These are phyloP conservation scores for Cirrhinus mrigala DNA, from an alignment of 2,797 vertebrate genomes.

Conservation along the genomic window DNA sequence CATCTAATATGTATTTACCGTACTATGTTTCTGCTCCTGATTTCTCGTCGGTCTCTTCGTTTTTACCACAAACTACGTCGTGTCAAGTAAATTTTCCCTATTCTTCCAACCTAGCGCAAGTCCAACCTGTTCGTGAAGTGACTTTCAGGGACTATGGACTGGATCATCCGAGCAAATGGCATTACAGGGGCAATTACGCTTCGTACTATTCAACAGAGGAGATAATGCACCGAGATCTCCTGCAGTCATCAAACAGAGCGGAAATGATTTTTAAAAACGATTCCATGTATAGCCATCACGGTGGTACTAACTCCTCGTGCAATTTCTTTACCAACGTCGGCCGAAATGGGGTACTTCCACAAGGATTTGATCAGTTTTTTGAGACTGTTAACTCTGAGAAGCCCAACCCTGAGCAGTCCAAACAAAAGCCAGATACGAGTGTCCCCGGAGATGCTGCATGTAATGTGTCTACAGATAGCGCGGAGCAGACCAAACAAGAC, in stretches of 20 bases:
- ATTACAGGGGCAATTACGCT: conserved; percentile 93
- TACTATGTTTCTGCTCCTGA: conserved; percentile 97
- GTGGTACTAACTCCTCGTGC: conserved; percentile 83
- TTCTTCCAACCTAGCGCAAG: conserved; percentile 92
- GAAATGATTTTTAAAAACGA: conserved; percentile 95
- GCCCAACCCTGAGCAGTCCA: conserved; percentile 72
- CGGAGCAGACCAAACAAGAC: conserved; percentile 83
- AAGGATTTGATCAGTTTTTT: conserved; percentile 98
- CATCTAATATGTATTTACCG: conserved; percentile 97
- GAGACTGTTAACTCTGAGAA: conserved; percentile 82
- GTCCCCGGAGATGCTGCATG: conserved; percentile 76
- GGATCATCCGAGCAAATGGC: conserved; percentile 96
- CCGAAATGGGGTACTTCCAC: conserved; percentile 95
- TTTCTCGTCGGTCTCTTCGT: conserved; percentile 94
- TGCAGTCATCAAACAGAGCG: conserved; percentile 90
- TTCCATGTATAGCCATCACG: conserved; percentile 85
- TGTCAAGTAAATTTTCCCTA: conserved; percentile 98
- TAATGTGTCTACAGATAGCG: conserved; percentile 78
- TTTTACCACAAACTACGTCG: conserved; percentile 94
- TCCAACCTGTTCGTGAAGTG: conserved; percentile 96
- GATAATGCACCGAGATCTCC: conserved; percentile 95
- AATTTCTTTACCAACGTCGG: conserved; percentile 91
- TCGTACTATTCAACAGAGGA: conserved; percentile 96
- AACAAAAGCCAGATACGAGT: conserved; percentile 86
- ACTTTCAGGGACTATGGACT: conserved; percentile 98